phyloP scores from a whole-genome alignment of 2,888 invertebrate species.

The Hemaris fuciformis region DNA sequence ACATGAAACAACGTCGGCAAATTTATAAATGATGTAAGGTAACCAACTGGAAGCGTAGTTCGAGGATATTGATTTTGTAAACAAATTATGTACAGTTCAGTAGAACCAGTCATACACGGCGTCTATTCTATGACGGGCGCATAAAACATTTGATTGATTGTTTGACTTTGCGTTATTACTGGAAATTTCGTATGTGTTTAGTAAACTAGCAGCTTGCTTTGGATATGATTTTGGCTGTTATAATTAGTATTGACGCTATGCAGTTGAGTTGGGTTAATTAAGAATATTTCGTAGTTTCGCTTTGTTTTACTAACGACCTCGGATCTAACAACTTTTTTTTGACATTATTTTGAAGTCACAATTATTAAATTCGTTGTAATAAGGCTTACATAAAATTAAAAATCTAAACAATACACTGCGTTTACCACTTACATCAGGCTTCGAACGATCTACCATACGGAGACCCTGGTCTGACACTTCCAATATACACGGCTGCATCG shows the following conservation, averaged over 20 bases:
- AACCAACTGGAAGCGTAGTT: neutral
- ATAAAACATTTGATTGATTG: constrained; percentile 23
- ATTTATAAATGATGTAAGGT: neutral
- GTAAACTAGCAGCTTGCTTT: neutral
- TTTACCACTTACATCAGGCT: constrained; percentile 83
- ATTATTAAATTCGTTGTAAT: too few species aligned
- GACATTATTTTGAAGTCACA: neutral
- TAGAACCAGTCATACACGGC: neutral
- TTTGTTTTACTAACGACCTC: too few species aligned
- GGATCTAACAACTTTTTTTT: too few species aligned
- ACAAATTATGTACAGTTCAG: neutral
- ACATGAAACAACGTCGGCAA: neutral
- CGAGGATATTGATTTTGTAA: constrained; percentile 3
- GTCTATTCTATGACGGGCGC: constrained; percentile 20
- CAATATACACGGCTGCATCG: constrained; percentile 91
- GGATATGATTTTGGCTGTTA: neutral
- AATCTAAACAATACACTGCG: neutral
- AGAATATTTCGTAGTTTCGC: too few species aligned
- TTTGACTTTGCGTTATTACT: constrained; percentile 18
- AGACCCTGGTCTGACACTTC: constrained; percentile 98
- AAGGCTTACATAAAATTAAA: neutral
- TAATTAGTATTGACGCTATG: neutral
- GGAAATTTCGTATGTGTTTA: constrained; percentile 4
- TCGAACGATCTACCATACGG: constrained; percentile 95
- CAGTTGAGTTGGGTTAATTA: neutral